A percentile compares a stretch with the other conserved stretches of the same genome.
These are phyloP conservation scores for Platalea minor DNA, from an alignment of 2,797 vertebrate genomes.

Conservation along the genomic window DNA sequence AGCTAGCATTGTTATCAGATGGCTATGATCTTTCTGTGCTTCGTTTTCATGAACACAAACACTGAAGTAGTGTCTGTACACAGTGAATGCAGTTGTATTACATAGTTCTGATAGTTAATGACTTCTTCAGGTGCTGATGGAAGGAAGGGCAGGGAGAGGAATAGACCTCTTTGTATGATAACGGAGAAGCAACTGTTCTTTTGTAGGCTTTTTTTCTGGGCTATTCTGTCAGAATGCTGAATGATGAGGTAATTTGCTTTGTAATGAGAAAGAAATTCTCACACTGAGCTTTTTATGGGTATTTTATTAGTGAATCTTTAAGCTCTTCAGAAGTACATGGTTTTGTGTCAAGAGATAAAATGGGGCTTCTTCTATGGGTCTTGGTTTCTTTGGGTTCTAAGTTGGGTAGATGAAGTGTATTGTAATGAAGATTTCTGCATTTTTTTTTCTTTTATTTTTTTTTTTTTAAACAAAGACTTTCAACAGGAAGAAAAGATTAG, in stretches of 20 bases:
- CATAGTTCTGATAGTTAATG: neutral
- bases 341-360: neutral
- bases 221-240: neutral
- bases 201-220: neutral
- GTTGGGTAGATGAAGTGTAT: neutral
- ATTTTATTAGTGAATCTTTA: neutral
- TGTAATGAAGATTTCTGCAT: neutral
- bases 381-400: neutral
- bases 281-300: neutral
- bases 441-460: no score
- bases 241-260: neutral
- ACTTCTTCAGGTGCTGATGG: neutral
- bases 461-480: neutral
- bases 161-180: neutral
- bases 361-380: neutral
- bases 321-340: neutral
- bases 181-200: neutral
- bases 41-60: neutral
- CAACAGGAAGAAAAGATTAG: neutral
- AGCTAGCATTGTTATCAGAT: neutral
- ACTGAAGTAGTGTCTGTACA: neutral
- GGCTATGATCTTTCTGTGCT: neutral
- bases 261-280: neutral
- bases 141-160: neutral
- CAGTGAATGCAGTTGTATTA: fast-evolving